Evolutionary conservation across 2,888 invertebrate species (phyloP), one percentile per base, ranked within the genome.

Genomic region (Prosopocoilus inquinatus): DNA sequence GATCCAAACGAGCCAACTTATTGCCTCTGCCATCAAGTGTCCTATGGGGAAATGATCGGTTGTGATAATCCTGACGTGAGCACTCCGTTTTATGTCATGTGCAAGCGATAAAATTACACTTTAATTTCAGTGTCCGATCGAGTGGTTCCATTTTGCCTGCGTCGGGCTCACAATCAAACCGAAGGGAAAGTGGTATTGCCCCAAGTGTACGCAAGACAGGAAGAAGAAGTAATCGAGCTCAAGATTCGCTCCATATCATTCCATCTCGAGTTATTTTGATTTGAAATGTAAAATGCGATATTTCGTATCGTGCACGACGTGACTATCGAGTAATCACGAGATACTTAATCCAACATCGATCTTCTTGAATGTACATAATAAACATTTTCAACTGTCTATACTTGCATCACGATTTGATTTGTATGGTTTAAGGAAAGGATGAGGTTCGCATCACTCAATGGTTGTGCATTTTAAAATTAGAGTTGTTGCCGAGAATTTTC

Each of bases 1-100:
- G 92, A 99, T 81, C 98, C 98, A 0, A 98, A 98, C 73, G 98
- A 99, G 75, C 98, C 98, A 0, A 97, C 96, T 0, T 99, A 99
- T 75, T 99, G 97, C 75, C 81, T 96, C 36, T 99, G 98, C 72
- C 96, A 97, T 77, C 97, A 98, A 84, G 91, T 92, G 47, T 95
- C 95, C 2, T 96, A 94, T 69, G 96, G 96, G 53, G 94, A 96
- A 81, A 96, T 96, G 96, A 94, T 96, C 72, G 94, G 92, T 61
- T 96, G 96, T 82, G 96, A 96, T 78, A 96, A 96, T 78, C 88
- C 88, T 47, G 91, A 91, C 81, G 90, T 86, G 78, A 81, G 81
- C 78, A n/a, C n/a, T n/a, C n/a, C n/a, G 58, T 43, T 45, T 50
- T 49, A 7, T 44, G 39, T 55, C 45, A 35, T 41, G 28, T 45